Percentiles rank a stretch among this genome's conserved stretches.
Evolutionary conservation across 2,113 vertebrate genomes (phyloP).

Genomic region (Macrotus californicus): DNA sequence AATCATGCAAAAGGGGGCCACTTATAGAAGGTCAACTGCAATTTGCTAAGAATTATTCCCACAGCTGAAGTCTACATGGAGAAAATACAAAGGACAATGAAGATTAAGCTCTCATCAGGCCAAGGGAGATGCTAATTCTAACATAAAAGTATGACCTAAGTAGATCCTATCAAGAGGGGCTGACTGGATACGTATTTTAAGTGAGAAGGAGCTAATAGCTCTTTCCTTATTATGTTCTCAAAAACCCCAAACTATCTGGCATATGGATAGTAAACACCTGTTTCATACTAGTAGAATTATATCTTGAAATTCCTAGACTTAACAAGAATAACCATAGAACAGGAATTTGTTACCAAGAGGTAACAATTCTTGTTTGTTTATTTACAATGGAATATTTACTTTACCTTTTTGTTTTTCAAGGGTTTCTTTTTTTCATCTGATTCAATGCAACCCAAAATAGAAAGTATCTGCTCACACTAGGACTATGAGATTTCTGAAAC

Average conservation of each 20-base stretch:
- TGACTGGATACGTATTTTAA: not conserved
- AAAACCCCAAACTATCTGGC: not conserved
- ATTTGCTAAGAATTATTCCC: constrained; percentile 44
- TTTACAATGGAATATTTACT: constrained; percentile 22
- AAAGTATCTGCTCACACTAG: not conserved
- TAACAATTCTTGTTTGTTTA: not conserved
- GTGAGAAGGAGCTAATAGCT: not conserved
- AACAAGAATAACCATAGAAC: not conserved
- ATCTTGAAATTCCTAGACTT: not conserved
- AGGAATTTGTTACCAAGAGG: not conserved
- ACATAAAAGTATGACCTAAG: not conserved
- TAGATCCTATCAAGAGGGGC: not conserved
- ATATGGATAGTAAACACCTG: not conserved
- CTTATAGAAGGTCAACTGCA: constrained; percentile 6
- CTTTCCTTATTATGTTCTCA: constrained; percentile 5
- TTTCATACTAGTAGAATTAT: not conserved
- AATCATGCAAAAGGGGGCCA: not conserved
- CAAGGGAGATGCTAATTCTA: not conserved
- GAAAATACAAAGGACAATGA: constrained; percentile 41
- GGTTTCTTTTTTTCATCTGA: not conserved
- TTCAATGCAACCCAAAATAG: not conserved
- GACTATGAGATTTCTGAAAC: constrained; percentile 38
- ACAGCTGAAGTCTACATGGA: not conserved
- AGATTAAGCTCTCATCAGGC: not conserved
- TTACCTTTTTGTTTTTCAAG: not conserved